These are phyloP conservation scores for Lepidotrigona ventralis DNA, from an alignment of 1,140 invertebrate species.

Conservation along the genomic window DNA sequence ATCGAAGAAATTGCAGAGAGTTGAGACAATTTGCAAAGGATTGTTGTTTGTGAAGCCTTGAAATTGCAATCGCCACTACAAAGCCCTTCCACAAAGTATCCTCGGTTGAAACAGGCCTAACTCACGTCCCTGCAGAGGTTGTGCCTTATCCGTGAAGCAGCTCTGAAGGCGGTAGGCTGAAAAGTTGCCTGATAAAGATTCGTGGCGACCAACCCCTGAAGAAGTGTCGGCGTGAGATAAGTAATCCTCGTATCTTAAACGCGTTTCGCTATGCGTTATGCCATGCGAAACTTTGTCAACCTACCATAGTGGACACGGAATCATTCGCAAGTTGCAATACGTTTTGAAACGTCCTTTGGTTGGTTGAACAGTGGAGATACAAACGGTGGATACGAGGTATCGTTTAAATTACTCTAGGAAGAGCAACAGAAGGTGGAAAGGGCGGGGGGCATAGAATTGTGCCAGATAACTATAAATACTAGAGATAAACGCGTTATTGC, in stretches of 20 bases:
- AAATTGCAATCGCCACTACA: neutral
- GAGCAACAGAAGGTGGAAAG: neutral
- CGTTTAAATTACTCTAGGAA: neutral
- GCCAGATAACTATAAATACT: conserved; percentile 23
- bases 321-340: conserved; percentile 1
- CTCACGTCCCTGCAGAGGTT: neutral
- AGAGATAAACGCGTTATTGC: conserved; percentile 22
- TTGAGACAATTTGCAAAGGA: neutral
- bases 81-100: neutral
- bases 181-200: conserved; percentile 41
- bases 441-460: neutral
- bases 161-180: conserved; percentile 14
- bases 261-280: neutral
- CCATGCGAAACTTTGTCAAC: conserved; percentile 17
- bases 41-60: too few species aligned
- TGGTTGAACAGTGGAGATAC: neutral
- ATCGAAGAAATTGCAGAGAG: too few species aligned
- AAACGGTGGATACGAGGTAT: neutral
- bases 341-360: neutral
- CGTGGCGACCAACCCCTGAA: conserved; percentile 30
- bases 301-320: neutral
- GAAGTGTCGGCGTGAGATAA: conserved; percentile 58
- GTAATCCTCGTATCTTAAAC: conserved; percentile 51
- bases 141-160: conserved; percentile 15
- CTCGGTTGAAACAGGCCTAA: neutral